Evolutionary conservation across 2,113 vertebrate species (phyloP), one percentile per base, ranked within the genome.

Genomic region (Lamprologus sp.): DNA sequence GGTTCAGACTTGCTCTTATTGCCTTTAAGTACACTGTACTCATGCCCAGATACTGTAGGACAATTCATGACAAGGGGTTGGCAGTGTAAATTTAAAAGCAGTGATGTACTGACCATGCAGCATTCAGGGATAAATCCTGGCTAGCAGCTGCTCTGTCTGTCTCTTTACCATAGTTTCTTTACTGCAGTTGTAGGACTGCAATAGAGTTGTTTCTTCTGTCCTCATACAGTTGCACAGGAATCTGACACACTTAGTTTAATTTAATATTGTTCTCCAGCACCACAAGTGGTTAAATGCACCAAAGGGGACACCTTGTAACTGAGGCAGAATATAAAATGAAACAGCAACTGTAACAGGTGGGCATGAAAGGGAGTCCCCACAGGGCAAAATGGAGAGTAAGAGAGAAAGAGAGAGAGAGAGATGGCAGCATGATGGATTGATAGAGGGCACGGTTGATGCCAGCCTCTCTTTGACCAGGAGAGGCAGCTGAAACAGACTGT

Each of bases 401-500:
- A 31, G 86, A 45, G 49, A 9, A 65, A 60, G 28, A 19, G 35
- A 3, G 40, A 14, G 56, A 68, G 82, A 15, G 86, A 28, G 55
- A 33, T 70, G 35, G 79, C 31, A 26, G 83, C 31, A 86, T 93
- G 94, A 94, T 92, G 89, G 91, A 94, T 96, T 90, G 90, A 95
- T 91, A 65, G 90, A 82, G 84, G 92, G 82, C 88, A 87, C 53
- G 65, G 56, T 82, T 19, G 84, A 93, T 91, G 94, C 94, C 92
- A 93, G 84, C 92, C 81, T 82, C 89, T 86, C 70, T 86, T 91
- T 91, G 89, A 94, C 87, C 89, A 91, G 90, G 85, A 90, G 90
- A 92, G 83, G 92, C 93, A 94, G 94, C 93, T 92, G 94, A 95
- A 95, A 94, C 92, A 92, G 94, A 93, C 92, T 90, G 88, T 88